phyloP scores from a whole-genome alignment of 2,888 invertebrate species.

The Drosophila phalerata region DNA sequence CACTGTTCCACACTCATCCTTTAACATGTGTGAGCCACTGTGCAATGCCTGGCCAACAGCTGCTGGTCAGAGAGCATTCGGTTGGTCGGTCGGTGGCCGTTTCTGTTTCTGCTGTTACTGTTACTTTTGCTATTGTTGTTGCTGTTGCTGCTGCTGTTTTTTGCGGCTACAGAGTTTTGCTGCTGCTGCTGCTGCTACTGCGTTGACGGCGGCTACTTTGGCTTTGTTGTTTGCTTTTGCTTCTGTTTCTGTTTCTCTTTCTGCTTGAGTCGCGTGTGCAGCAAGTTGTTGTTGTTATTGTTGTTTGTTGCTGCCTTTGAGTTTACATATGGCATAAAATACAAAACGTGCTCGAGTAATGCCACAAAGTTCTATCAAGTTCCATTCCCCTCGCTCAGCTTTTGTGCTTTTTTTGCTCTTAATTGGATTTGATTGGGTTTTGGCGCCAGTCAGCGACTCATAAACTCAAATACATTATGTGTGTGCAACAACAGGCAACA shows the following conservation, averaged over 20 bases:
- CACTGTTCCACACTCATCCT: not conserved
- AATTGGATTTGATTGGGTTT: constrained; percentile 80
- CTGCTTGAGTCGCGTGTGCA: constrained; percentile 31
- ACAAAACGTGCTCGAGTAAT: constrained; percentile 62
- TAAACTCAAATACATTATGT: constrained; percentile 50
- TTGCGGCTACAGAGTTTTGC: constrained; percentile 31
- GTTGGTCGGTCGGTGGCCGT: constrained; percentile 37
- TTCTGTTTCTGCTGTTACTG: constrained; percentile 23
- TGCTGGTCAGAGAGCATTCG: constrained; percentile 72
- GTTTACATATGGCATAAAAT: constrained; percentile 63
- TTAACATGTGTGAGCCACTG: constrained; percentile 32
- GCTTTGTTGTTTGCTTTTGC: constrained; percentile 45
- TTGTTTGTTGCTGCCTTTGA: constrained; percentile 33
- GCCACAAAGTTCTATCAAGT: constrained; percentile 55
- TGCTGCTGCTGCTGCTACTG: constrained; percentile 22
- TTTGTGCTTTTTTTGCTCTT: constrained; percentile 56
- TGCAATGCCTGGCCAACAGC: constrained; percentile 63
- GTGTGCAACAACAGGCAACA: constrained; percentile 24
- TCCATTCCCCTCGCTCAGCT: not conserved
- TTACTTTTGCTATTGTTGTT: constrained; percentile 37
- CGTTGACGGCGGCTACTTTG: constrained; percentile 42
- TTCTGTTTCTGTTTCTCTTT: constrained; percentile 48
- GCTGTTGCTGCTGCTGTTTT: constrained; percentile 17
- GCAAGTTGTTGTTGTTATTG: constrained; percentile 33
- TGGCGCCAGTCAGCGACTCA: constrained; percentile 54